A percentile compares a stretch with the other conserved stretches of the same genome.
Conservation (phyloP, 2,113 vertebrate genomes). For the Thermophis baileyi region DNA sequence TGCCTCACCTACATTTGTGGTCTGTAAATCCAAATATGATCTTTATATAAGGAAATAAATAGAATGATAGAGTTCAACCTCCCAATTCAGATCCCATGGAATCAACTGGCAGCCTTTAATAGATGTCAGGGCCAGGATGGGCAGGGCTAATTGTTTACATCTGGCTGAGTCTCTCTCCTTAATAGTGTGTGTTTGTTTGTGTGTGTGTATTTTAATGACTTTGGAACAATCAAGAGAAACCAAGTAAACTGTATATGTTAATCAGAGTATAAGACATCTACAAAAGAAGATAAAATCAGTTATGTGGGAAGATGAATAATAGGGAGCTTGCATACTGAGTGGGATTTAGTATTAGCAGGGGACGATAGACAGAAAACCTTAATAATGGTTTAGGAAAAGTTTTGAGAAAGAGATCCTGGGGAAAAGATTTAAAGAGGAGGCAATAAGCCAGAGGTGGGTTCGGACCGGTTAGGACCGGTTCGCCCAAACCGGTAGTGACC, state of each 20-base stretch:
- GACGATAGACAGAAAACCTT: neutral
- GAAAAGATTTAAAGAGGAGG: neutral
- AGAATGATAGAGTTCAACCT: neutral
- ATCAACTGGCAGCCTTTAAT: neutral
- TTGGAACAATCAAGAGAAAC: neutral
- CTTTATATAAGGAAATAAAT: neutral
- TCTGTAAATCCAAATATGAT: neutral
- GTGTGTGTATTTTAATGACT: neutral
- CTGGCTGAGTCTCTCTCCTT: neutral
- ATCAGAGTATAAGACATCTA: neutral
- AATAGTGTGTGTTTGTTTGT: neutral
- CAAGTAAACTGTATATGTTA: neutral
- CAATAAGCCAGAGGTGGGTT: too few relatives aligned
- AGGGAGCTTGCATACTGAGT: neutral
- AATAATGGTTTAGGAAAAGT: neutral
- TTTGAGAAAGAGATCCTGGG: neutral
- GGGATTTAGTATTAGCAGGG: neutral
- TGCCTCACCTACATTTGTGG: neutral
- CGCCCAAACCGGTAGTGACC: too few relatives aligned
- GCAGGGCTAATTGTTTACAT: neutral
- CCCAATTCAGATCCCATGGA: neutral
- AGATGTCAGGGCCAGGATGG: neutral
- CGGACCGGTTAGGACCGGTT: too few relatives aligned
- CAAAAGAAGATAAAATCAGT: neutral
- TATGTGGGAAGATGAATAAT: neutral